These are phyloP conservation scores for Scotopteryx bipunctaria DNA, from an alignment of 2,888 invertebrate species.

Conservation along the genomic window DNA sequence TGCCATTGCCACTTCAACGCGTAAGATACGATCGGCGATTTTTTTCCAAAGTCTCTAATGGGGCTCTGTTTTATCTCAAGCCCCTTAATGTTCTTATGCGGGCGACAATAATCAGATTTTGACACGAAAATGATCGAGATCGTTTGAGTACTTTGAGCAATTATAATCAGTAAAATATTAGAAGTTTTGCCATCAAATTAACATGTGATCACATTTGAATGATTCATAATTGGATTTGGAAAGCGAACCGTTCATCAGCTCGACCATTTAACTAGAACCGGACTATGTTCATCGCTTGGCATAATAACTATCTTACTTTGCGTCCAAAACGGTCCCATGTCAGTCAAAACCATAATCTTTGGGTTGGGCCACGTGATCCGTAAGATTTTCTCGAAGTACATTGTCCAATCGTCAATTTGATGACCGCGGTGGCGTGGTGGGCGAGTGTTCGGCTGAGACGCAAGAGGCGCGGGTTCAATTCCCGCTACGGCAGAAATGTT, in stretches of 20 bases:
- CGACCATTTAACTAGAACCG: background rate
- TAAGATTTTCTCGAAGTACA: too few species aligned
- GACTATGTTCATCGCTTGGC: background rate
- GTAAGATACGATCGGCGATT: constrained; percentile 72
- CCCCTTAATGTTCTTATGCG: constrained; percentile 79
- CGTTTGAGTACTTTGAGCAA: constrained; percentile 41
- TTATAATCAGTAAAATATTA: constrained; percentile 15
- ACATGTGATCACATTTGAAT: background rate
- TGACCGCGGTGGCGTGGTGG: too few species aligned
- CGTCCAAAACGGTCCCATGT: too few species aligned
- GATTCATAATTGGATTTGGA: background rate
- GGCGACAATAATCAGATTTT: constrained; percentile 80
- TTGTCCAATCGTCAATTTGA: too few species aligned
- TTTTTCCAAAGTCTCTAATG: constrained; percentile 73
- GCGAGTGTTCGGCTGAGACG: too few species aligned
- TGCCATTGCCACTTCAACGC: constrained; percentile 78
- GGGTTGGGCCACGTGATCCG: too few species aligned
- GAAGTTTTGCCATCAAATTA: too few species aligned
- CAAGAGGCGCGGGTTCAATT: too few species aligned
- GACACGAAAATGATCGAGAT: constrained; percentile 75
- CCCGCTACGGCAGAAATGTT: too few species aligned
- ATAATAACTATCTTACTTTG: too few species aligned
- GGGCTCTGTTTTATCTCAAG: constrained; percentile 80
- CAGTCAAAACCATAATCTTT: too few species aligned
- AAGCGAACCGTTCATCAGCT: too few species aligned